Percentiles rank a stretch among this genome's conserved stretches.
These are phyloP conservation scores for Pseudanteris insignis DNA, from an alignment of 2,888 invertebrate genomes.

Conservation along the genomic window DNA sequence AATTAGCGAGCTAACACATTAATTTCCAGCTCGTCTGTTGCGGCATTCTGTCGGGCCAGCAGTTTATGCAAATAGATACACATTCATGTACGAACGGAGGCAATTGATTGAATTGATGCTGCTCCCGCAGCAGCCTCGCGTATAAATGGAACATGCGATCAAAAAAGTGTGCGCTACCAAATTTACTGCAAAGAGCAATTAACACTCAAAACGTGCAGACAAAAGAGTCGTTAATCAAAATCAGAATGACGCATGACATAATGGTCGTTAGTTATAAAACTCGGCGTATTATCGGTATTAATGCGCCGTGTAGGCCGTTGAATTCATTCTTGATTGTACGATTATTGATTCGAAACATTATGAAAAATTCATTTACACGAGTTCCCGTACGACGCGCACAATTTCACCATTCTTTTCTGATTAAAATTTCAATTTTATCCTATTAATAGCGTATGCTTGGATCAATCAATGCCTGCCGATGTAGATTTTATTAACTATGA, in stretches of 20 bases:
- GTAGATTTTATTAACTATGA: no score
- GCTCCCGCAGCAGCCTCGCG: slow-evolving; percentile 44
- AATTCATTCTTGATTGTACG: no score
- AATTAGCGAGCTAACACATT: slow-evolving; percentile 65
- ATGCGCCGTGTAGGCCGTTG: no score
- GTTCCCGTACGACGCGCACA: no score
- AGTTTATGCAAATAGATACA: slow-evolving; percentile 62
- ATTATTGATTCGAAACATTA: no score
- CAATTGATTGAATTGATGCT: slow-evolving; percentile 66
- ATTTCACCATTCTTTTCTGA: no score
- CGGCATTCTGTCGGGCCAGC: slow-evolving; percentile 56
- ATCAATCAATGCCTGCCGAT: no score
- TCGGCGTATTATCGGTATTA: slow-evolving; percentile 2
- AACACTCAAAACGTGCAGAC: slow-evolving; percentile 12
- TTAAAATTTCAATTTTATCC: no score
- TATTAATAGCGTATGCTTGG: no score
- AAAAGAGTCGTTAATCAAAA: slow-evolving; percentile 26
- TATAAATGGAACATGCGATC: slow-evolving; percentile 14
- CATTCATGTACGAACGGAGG: slow-evolving; percentile 51
- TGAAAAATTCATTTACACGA: no score
- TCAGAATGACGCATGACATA: slow-evolving; percentile 10
- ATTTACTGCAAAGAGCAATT: slow-evolving; percentile 23
- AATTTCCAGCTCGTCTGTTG: slow-evolving; percentile 64
- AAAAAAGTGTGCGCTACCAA: slow-evolving; percentile 24
- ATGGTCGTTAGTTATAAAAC: slow-evolving; percentile 10